A percentile compares a stretch with the other conserved stretches of the same genome.
Conservation (phyloP, 2,888 invertebrate species). For the Habroteleia sp. region DNA sequence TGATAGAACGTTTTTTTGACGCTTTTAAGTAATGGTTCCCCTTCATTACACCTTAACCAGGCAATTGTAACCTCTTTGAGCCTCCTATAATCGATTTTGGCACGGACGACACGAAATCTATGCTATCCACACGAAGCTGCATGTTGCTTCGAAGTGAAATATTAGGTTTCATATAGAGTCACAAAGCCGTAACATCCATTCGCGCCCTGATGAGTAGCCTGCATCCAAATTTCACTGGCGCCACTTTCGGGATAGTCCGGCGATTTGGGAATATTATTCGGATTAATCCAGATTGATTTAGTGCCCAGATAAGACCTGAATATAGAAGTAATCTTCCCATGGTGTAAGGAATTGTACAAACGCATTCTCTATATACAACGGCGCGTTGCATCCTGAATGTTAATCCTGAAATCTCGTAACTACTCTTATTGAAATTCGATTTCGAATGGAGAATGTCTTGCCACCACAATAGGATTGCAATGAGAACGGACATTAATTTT, state of each 20-base stretch:
- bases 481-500: constrained; percentile 45
- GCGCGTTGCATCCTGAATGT: constrained; percentile 52
- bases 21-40: no score
- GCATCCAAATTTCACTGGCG: constrained; percentile 60
- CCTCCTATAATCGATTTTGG: constrained; percentile 37
- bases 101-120: constrained; percentile 28
- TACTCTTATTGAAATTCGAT: constrained; percentile 64
- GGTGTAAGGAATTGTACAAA: constrained; percentile 56
- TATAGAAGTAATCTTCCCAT: constrained; percentile 54
- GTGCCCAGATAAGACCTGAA: constrained; percentile 49
- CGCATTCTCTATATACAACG: constrained; percentile 54
- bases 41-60: constrained; percentile 29
- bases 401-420: constrained; percentile 63
- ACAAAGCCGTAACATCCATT: constrained; percentile 51
- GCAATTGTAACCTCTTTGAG: constrained; percentile 46
- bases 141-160: constrained; percentile 69
- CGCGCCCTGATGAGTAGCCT: constrained; percentile 24
- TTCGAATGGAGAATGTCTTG: constrained; percentile 53
- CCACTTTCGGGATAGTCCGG: constrained; percentile 62
- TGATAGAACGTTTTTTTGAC: no score
- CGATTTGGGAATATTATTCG: constrained; percentile 62
- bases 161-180: constrained; percentile 57
- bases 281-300: constrained; percentile 72
- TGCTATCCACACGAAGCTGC: constrained; percentile 38
- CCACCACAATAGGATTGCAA: constrained; percentile 48